Evolutionary conservation across 2,888 invertebrate species (phyloP).

Genomic region (Mesopsocus fuscifrons): DNA sequence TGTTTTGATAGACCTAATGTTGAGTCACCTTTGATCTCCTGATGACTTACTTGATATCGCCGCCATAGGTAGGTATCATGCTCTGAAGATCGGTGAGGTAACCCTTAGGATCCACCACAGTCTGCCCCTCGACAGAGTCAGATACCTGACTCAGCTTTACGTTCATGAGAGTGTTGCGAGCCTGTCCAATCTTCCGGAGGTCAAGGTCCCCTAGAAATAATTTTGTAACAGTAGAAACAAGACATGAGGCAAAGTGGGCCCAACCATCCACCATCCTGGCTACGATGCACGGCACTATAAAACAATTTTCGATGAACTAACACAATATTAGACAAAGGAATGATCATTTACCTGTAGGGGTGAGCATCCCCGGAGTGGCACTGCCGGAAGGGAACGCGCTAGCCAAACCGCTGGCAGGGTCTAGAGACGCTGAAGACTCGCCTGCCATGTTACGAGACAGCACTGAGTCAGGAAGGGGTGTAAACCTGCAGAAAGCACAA

Average conservation of each 20-base stretch:
- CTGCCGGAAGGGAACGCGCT: slow-evolving; percentile 69
- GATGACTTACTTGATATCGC: slow-evolving; percentile 61
- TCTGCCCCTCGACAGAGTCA: slow-evolving; percentile 97
- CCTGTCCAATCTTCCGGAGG: slow-evolving; percentile 95
- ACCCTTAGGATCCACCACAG: slow-evolving; percentile 98
- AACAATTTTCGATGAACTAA: slow-evolving; percentile 5
- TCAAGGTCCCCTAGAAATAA: too few species aligned
- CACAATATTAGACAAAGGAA: too few species aligned
- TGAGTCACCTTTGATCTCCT: too few species aligned
- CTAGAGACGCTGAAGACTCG: slow-evolving; percentile 56
- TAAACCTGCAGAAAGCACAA: slow-evolving; percentile 38
- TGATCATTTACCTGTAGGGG: slow-evolving; percentile 60
- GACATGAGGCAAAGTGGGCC: slow-evolving; percentile 18
- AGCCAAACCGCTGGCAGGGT: slow-evolving; percentile 67
- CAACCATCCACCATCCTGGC: slow-evolving; percentile 2
- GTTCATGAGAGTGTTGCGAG: slow-evolving; percentile 96
- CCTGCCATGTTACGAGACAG: slow-evolving; percentile 71
- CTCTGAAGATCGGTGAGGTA: slow-evolving; percentile 98
- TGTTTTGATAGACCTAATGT: too few species aligned
- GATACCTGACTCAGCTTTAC: slow-evolving; percentile 90
- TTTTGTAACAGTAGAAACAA: too few species aligned
- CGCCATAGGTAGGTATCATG: slow-evolving; percentile 97
- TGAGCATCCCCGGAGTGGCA: slow-evolving; percentile 66
- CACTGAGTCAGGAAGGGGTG: slow-evolving; percentile 92
- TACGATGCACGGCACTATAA: slow-evolving; percentile 5